These are phyloP conservation scores for Zelleria hepariella DNA, from an alignment of 2,888 invertebrate genomes.

Conservation along the genomic window DNA sequence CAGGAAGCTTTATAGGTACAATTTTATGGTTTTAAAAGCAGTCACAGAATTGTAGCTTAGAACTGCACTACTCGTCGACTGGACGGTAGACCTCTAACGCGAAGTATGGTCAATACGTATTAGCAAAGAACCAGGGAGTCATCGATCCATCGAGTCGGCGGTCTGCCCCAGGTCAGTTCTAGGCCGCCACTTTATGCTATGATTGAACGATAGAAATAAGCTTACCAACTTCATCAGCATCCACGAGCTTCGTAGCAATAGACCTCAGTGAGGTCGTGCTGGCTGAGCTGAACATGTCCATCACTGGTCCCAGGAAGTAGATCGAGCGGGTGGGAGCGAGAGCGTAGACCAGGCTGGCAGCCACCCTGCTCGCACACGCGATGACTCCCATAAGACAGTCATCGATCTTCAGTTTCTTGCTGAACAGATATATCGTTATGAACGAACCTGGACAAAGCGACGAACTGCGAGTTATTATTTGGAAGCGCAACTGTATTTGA, in stretches of 20 bases:
- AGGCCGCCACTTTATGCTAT: too few relatives aligned
- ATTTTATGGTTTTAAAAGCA: too few relatives aligned
- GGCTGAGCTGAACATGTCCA: conserved; percentile 71
- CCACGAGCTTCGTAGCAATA: conserved; percentile 70
- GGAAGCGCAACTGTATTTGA: not conserved
- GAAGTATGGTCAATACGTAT: too few relatives aligned
- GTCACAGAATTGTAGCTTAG: too few relatives aligned
- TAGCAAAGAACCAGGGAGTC: too few relatives aligned
- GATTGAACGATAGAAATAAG: conserved; percentile 11
- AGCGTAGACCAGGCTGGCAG: conserved; percentile 63
- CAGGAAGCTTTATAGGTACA: too few relatives aligned
- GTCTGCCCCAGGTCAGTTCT: too few relatives aligned
- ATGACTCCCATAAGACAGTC: conserved; percentile 64
- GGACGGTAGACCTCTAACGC: too few relatives aligned
- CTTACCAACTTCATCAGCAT: conserved; percentile 70
- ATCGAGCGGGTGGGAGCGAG: conserved; percentile 54
- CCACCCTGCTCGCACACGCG: conserved; percentile 66
- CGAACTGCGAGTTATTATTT: conserved; percentile 2
- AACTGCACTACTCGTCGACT: too few relatives aligned
- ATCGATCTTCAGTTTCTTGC: conserved; percentile 61
- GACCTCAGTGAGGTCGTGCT: conserved; percentile 71
- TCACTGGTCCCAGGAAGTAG: conserved; percentile 66
- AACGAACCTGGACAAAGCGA: conserved; percentile 49
- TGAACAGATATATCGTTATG: conserved; percentile 66
- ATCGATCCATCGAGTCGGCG: too few relatives aligned